phyloP scores from a whole-genome alignment of 2,113 vertebrate genomes.

The Vanacampus margaritifer region DNA sequence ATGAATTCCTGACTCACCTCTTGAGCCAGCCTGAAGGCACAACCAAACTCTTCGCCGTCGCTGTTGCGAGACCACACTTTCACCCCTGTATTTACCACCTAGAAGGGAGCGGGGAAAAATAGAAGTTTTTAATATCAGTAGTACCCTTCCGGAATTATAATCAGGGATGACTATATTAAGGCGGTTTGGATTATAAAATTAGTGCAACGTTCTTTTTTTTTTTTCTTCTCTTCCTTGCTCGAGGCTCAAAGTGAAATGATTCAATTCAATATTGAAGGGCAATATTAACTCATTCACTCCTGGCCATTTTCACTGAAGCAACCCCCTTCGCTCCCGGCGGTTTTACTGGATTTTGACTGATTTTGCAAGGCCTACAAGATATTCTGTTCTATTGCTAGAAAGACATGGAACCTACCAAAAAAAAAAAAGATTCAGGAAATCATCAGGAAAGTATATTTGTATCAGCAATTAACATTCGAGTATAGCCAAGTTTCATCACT shows the following conservation, averaged over 20 bases:
- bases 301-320: too few relatives aligned
- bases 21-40: conserved; percentile 92
- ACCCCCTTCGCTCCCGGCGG: too few relatives aligned
- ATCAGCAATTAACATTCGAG: too few relatives aligned
- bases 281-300: too few relatives aligned
- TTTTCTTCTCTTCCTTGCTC: conserved; percentile 15
- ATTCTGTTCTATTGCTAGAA: too few relatives aligned
- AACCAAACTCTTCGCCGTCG: conserved; percentile 91
- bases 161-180: background rate
- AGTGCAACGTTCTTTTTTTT: conserved; percentile 2
- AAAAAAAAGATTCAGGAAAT: too few relatives aligned
- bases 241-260: conserved; percentile 13
- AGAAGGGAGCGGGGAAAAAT: conserved; percentile 23
- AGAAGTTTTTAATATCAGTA: background rate
- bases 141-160: background rate
- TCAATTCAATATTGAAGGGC: too few relatives aligned
- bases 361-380: too few relatives aligned
- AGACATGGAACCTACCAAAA: too few relatives aligned
- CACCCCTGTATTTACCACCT: conserved; percentile 97
- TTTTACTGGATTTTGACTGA: too few relatives aligned
- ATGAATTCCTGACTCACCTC: conserved; percentile 76
- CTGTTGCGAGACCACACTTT: conserved; percentile 96
- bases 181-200: background rate
- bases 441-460: too few relatives aligned
- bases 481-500: too few relatives aligned